Percentiles rank a stretch among this genome's conserved stretches.
phyloP scores from a whole-genome alignment of 2,797 vertebrate species.

The Siniperca undulata region DNA sequence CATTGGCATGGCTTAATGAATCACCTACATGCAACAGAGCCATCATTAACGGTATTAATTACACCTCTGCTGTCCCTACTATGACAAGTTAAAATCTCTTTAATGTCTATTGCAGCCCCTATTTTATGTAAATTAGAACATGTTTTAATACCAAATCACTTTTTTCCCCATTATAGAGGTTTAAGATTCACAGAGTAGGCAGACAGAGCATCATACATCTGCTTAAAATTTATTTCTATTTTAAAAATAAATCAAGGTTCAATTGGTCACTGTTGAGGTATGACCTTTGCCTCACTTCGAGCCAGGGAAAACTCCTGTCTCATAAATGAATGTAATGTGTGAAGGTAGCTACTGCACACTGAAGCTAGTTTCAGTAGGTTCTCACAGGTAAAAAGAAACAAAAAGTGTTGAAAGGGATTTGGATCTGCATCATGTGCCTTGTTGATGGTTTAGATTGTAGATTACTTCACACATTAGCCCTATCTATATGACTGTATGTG shows the following conservation, averaged over 20 bases:
- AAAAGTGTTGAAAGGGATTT: neutral
- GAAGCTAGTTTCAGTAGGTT: neutral
- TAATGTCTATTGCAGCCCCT: neutral
- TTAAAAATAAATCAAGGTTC: slow-evolving; percentile 29
- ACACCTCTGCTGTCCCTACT: neutral
- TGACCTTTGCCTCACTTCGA: neutral
- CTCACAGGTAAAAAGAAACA: neutral
- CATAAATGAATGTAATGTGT: slow-evolving; percentile 12
- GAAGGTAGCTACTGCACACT: slow-evolving; percentile 1
- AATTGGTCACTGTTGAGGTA: slow-evolving; percentile 7
- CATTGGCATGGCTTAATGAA: slow-evolving; percentile 21
- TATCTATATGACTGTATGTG: neutral
- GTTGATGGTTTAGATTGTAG: neutral
- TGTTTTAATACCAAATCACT: neutral
- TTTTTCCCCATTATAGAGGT: neutral
- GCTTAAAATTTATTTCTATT: slow-evolving; percentile 31
- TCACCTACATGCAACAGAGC: slow-evolving; percentile 9
- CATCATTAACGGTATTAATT: slow-evolving; percentile 16
- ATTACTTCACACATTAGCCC: neutral
- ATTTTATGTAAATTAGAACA: slow-evolving; percentile 23
- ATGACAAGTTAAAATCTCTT: neutral
- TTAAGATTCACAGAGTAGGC: neutral
- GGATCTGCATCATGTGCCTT: neutral
- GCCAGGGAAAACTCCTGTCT: neutral
- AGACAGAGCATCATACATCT: slow-evolving; percentile 13